Percentiles rank a stretch among this genome's conserved stretches.
Evolutionary conservation across 2,113 vertebrate species (phyloP).

Genomic region (Stegastes partitus): DNA sequence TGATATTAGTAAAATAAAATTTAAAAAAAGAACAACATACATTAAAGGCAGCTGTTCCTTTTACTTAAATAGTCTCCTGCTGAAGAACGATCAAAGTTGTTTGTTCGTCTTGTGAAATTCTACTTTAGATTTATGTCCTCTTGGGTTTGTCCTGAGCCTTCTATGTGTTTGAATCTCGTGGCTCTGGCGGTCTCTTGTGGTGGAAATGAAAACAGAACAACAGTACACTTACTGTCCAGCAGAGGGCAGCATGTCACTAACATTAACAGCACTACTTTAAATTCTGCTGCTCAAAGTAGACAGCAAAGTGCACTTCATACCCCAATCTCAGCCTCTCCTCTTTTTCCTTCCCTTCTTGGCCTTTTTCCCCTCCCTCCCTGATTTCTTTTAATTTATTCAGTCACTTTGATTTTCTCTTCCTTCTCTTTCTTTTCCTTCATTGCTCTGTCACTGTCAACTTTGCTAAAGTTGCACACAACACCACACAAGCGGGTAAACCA

Average conservation of each 20-base stretch:
- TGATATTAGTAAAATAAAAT: too few relatives aligned
- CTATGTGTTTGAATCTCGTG: neutral
- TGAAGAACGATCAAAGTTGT: too few relatives aligned
- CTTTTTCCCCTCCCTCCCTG: neutral
- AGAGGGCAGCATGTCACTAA: constrained; percentile 64
- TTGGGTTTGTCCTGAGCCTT: too few relatives aligned
- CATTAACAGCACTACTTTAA: neutral
- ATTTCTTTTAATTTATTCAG: neutral
- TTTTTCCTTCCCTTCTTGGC: neutral
- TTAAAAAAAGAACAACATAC: too few relatives aligned
- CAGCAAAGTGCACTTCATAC: neutral
- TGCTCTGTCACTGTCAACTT: neutral
- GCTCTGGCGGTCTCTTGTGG: constrained; percentile 57
- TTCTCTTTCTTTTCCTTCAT: neutral
- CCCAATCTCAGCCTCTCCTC: neutral
- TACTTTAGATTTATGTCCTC: too few relatives aligned
- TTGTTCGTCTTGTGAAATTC: too few relatives aligned
- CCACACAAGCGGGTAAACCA: constrained; percentile 43
- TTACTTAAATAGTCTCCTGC: too few relatives aligned
- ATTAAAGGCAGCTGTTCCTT: too few relatives aligned
- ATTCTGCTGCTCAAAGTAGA: neutral
- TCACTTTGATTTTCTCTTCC: neutral
- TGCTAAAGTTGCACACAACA: neutral
- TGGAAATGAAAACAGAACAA: neutral
- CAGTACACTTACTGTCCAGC: constrained; percentile 38